Base-by-base conservation (phyloP, 2,113 vertebrate genomes). In the Pollachius pollachius region DNA sequence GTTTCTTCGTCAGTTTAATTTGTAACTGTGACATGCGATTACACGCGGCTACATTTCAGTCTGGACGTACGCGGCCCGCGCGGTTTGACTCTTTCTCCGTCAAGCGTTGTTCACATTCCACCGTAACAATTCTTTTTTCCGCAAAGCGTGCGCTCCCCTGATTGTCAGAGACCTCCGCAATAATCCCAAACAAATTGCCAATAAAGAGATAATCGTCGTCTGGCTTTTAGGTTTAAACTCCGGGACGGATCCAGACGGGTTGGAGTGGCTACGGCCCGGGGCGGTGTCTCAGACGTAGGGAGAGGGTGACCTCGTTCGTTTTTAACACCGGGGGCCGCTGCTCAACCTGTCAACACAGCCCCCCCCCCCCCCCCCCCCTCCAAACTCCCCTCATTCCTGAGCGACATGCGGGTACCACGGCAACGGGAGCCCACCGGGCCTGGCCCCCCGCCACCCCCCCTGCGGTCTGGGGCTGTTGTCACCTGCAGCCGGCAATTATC, bases 281-380 rank as follows among this genome's bases (percentile, higher is more conserved):
- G 72, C 5, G 80, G 71, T 3, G 2, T 62, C 69, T 61, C 77
- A 64, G 73, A 54, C 69, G 75, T 72, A 57, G 61, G 62, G 48
- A 30, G 76, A 81, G 78, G 63, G 83, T 82, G 76, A 80, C 83
- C 74, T 89, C 81, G 79, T 84, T 81, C 62, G 60, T 59, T 74
- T 81, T 74, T 68, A 76, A 70, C 81, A 85, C 80, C 82, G 85
- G 81, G 84, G 85, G 82, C 75, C 88, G 82, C 84, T 27, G 57
- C 61, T 82, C 66, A 19, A 74, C 68, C 73, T 86, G 83, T 85
- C 80, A 73, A n/a, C 70, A 34, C 68, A 13, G 62, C 34, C 54
- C 59, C 67, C 2, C n/a, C 77, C 77, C 27, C 67, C 34, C 34
- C 34, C 54, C 59, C 67, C 2, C n/a, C 77, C 77, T 23, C 67